These are phyloP conservation scores for Chloropsis hardwickii DNA, from an alignment of 2,113 vertebrate genomes.

Conservation along the genomic window DNA sequence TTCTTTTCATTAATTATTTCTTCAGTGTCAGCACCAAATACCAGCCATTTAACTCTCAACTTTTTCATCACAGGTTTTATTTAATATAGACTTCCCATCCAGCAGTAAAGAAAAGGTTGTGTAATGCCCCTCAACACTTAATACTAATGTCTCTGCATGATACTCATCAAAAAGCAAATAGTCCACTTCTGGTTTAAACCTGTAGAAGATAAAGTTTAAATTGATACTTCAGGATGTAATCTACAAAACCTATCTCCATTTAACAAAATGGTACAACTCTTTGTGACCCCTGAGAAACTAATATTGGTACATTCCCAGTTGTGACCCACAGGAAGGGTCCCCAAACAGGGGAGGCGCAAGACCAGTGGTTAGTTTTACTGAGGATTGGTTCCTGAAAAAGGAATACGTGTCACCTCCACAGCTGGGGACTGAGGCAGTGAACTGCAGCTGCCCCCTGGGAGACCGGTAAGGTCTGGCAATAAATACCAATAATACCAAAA, in stretches of 20 bases:
- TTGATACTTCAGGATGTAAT: not conserved
- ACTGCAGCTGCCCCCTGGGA: not conserved
- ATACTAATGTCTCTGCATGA: not conserved
- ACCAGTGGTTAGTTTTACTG: constrained; percentile 4
- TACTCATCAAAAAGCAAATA: not conserved
- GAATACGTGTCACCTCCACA: not conserved
- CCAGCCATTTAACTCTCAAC: not conserved
- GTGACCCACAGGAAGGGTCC: not conserved
- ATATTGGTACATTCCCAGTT: not conserved
- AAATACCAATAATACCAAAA: not conserved
- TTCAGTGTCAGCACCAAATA: not conserved
- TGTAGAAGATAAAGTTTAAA: not conserved
- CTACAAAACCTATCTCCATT: not conserved
- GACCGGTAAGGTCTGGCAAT: not conserved
- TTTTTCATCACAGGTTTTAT: not conserved
- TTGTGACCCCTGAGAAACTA: not conserved
- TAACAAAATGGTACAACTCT: not conserved
- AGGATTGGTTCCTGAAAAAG: not conserved
- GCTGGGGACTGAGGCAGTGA: not conserved
- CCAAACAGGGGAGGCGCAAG: not conserved
- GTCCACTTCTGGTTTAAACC: not conserved
- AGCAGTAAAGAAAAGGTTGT: not conserved
- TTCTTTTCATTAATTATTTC: not conserved
- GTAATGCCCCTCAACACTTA: not conserved
- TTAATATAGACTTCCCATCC: not conserved